Conservation (phyloP, 30 jellyfish, hydroid and myxozoan genomes). For the Turritopsis dohrnii region DNA sequence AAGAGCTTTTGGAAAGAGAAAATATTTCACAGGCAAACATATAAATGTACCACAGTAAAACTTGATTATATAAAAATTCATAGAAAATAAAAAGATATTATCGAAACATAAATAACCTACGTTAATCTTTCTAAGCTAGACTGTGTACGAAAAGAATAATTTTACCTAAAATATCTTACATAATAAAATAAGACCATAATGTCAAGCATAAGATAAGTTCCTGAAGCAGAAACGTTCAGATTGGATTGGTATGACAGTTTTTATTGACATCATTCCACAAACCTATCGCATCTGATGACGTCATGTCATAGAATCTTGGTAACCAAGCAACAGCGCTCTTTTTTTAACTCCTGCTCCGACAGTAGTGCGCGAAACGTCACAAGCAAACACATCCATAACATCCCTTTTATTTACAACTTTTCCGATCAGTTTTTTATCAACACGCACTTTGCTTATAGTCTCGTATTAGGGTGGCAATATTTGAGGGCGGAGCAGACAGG, state of each 20-base stretch:
- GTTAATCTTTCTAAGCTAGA: background rate
- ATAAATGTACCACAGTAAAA: background rate
- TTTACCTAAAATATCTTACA: background rate
- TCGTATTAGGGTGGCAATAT: conserved; percentile 58
- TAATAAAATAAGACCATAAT: background rate
- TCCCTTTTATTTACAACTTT: background rate
- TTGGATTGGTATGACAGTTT: background rate
- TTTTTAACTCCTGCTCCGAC: background rate
- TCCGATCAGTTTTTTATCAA: background rate
- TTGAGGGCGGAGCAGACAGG: conserved; percentile 66
- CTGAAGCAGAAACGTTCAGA: background rate
- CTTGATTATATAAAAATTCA: background rate
- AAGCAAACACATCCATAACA: background rate
- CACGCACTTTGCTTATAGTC: conserved; percentile 46
- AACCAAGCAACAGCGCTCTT: background rate
- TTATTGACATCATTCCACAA: background rate
- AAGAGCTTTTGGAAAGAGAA: background rate
- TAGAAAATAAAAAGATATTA: background rate
- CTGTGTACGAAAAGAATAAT: background rate
- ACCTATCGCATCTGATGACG: background rate
- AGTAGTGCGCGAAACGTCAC: background rate
- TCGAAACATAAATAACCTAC: background rate
- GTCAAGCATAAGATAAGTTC: no score
- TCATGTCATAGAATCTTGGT: background rate
- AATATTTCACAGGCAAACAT: background rate